Percentiles rank a stretch among this genome's conserved stretches.
Conservation (phyloP, 2,113 vertebrate genomes). For the Seriola aureovittata region DNA sequence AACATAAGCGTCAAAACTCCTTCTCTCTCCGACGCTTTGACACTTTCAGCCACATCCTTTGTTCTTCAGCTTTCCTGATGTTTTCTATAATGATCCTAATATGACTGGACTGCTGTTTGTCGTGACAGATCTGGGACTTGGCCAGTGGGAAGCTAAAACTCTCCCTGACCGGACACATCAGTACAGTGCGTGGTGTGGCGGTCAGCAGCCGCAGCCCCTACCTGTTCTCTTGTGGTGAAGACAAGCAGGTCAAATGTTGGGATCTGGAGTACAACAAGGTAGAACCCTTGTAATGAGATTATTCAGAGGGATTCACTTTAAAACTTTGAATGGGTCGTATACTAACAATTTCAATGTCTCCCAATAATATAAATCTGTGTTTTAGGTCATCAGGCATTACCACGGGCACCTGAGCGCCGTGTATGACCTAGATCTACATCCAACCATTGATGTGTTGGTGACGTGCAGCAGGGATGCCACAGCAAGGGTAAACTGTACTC, state of each 20-base stretch:
- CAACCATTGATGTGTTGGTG: slow-evolving; percentile 95
- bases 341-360: background rate
- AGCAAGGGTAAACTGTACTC: slow-evolving; percentile 86
- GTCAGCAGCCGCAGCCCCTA: slow-evolving; percentile 95
- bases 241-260: slow-evolving; percentile 99
- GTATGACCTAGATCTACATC: slow-evolving; percentile 95
- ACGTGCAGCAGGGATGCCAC: slow-evolving; percentile 98
- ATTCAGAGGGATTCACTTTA: background rate
- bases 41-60: too few relatives aligned
- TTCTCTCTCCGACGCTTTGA: too few relatives aligned
- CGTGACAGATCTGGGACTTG: slow-evolving; percentile 95
- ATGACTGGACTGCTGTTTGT: slow-evolving; percentile 1
- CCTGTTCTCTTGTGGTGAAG: slow-evolving; percentile 98
- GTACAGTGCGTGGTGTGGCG: slow-evolving; percentile 95
- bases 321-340: background rate
- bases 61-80: background rate
- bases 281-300: background rate
- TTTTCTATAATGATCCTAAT: background rate
- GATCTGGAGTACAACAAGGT: slow-evolving; percentile 99
- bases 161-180: slow-evolving; percentile 97
- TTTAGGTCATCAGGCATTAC: slow-evolving; percentile 97
- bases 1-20: too few relatives aligned
- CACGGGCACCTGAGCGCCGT: slow-evolving; percentile 97
- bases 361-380: slow-evolving; percentile 9
- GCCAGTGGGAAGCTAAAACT: slow-evolving; percentile 96